Conservation (phyloP, 2,888 invertebrate species). For the Lamproptera curius region DNA sequence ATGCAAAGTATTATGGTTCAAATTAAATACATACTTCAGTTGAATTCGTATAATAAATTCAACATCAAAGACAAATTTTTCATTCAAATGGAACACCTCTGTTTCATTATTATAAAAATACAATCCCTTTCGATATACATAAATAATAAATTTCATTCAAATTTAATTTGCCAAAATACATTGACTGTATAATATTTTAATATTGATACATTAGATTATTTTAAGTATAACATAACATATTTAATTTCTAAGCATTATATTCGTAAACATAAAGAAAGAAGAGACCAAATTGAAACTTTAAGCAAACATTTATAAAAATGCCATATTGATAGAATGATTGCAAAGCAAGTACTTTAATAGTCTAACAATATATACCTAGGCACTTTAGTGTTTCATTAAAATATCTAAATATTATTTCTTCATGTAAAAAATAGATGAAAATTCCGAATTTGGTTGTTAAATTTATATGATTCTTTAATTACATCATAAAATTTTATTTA, state of each 20-base stretch:
- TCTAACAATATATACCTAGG: slow-evolving; percentile 17
- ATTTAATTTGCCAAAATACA: not conserved
- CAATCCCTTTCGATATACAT: not conserved
- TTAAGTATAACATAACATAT: no score
- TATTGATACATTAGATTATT: not conserved
- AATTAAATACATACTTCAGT: no score
- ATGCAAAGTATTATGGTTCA: no score
- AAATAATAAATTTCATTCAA: not conserved
- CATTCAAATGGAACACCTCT: no score
- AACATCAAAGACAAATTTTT: no score
- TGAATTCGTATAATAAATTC: no score
- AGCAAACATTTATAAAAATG: not conserved
- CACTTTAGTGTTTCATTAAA: slow-evolving; percentile 15
- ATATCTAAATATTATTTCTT: not conserved
- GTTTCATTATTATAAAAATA: not conserved
- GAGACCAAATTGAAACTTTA: not conserved
- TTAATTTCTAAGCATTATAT: slow-evolving; percentile 6
- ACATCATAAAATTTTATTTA: slow-evolving; percentile 7
- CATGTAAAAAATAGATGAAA: slow-evolving; percentile 13
- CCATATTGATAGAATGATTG: not conserved
- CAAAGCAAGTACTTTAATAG: slow-evolving; percentile 7
- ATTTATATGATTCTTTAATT: not conserved
- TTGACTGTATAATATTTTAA: not conserved
- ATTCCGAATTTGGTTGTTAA: not conserved
- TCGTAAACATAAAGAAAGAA: slow-evolving; percentile 6